Evolutionary conservation across 1,140 invertebrate species (phyloP), one percentile per base, ranked within the genome.

Genomic region (Pteromalus puparum): DNA sequence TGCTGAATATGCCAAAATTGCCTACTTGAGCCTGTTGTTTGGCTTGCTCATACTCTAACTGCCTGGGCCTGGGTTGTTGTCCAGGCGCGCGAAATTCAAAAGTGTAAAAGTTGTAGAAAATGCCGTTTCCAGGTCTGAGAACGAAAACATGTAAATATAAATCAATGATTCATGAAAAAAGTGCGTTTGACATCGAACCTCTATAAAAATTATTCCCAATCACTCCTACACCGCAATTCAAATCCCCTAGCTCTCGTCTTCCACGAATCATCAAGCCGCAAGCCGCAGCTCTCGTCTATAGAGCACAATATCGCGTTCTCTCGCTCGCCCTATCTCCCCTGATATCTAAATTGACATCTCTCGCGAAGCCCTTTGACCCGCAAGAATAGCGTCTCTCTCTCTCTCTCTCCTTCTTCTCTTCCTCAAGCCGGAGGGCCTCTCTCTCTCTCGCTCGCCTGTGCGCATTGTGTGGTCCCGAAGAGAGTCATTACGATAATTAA

Each of bases 401-500:
- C 28, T 70, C 26, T 48, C 48, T 18, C 48, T 18, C 5, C 30
- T 15, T 70, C 68, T 70, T 70, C 68, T 70, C 15, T 28, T 12
- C 15, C 24, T 70, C 15, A 1, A 12, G 68, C 68, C 68, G 53
- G 48, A 53, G 48, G 48, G 48, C 48, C 48, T 18, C 48, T 1
- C 48, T 53, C 48, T 18, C 48, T 1, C 48, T 53, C 18, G 46
- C 42, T 6, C 75, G 34, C 28, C 5, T 1, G 46, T 30, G 10
- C 78, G 38, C 38, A 81, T 81, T 81, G 79, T 81, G 79, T 82
- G 68, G 68, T 82, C 80, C 28, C 70, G 28, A 53, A 74, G 68
- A 82, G 80, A 82, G 48, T 74, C 80, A 82, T 82, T 82, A 82
- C 80, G 80, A 82, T 82, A 82, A 82, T 82, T 82, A 82, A 82